Evolutionary conservation across 2,113 vertebrate species (phyloP).

Genomic region (Eolophus roseicapilla): DNA sequence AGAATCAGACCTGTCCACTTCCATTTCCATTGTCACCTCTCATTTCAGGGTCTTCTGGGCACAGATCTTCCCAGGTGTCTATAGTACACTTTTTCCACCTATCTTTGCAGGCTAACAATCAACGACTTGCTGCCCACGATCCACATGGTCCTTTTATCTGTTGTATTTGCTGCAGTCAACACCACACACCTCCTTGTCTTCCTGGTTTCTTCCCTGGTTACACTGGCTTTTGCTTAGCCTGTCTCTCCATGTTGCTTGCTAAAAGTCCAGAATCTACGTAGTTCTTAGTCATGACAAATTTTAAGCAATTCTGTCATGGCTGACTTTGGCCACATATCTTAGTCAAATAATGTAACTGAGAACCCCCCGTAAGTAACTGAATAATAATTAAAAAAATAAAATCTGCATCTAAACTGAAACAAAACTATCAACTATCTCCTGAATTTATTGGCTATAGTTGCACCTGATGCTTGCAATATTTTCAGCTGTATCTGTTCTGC

Average conservation of each 20-base stretch:
- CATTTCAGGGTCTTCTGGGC: background rate
- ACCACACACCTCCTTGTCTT: fast-evolving
- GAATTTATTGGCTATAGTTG: background rate
- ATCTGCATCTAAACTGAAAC: background rate
- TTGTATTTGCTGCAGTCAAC: background rate
- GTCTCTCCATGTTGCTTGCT: background rate
- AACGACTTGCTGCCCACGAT: background rate
- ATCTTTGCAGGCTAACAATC: background rate
- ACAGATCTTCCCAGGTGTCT: background rate
- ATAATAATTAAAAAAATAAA: background rate
- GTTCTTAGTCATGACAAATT: background rate
- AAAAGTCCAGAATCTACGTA: background rate
- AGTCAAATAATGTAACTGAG: background rate
- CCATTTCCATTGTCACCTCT: conserved; percentile 14
- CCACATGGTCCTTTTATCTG: background rate
- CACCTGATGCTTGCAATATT: background rate
- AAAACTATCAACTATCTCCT: background rate
- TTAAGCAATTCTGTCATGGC: background rate
- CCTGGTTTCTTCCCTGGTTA: background rate
- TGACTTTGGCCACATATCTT: background rate
- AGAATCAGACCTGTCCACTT: conserved; percentile 35
- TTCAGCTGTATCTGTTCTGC: background rate
- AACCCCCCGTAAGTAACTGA: background rate
- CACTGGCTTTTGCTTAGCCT: background rate
- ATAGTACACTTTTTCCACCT: background rate